Percentiles rank a stretch among this genome's conserved stretches.
Evolutionary conservation across 2,797 vertebrate genomes (phyloP).

Genomic region (Cuniculus paca): DNA sequence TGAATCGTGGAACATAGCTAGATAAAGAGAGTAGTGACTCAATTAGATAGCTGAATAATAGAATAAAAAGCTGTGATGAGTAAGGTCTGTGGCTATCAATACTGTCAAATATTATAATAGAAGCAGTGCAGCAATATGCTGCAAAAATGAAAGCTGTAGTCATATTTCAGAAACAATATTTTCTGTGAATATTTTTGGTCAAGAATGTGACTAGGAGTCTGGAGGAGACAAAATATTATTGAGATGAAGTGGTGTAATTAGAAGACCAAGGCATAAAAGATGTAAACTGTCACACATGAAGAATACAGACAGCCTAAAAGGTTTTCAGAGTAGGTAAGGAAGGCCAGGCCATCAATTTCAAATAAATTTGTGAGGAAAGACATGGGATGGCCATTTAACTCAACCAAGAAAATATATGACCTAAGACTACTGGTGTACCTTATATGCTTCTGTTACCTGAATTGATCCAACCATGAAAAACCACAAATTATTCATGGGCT

Average conservation of each 20-base stretch:
- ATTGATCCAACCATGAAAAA: conserved; percentile 6
- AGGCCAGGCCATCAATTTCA: background rate
- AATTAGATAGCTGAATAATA: background rate
- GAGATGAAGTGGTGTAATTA: background rate
- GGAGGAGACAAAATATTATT: background rate
- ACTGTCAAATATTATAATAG: background rate
- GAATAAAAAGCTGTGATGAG: background rate
- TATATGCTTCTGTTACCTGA: background rate
- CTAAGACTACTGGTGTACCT: background rate
- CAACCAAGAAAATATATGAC: background rate
- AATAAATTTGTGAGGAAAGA: conserved; percentile 25
- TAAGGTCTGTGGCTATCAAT: background rate
- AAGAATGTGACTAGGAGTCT: background rate
- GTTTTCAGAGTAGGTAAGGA: background rate
- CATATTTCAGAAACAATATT: background rate
- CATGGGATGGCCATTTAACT: conserved; percentile 5
- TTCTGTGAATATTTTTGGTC: background rate
- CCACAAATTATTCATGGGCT: background rate
- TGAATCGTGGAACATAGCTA: background rate
- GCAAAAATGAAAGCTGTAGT: background rate
- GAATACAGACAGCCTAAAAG: background rate
- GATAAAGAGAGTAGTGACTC: background rate
- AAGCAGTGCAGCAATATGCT: background rate
- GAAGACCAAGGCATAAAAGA: background rate
- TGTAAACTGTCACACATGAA: background rate